Evolutionary conservation across 1,140 invertebrate genomes (phyloP), one percentile per base, ranked within the genome.

Genomic region (Caenorhabditis brenneri): DNA sequence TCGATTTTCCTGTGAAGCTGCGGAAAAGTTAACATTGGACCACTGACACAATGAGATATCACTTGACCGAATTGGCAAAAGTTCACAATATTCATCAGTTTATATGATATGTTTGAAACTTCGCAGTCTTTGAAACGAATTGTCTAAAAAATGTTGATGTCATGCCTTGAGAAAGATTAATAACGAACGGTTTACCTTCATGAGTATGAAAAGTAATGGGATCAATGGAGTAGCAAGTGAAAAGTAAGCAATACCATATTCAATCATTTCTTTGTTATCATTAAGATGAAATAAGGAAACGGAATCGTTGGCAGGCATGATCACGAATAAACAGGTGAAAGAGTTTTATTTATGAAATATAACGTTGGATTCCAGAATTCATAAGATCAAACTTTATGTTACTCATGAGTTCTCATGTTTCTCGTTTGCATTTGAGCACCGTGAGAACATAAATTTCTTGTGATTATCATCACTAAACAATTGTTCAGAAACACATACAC

Each of bases 171-270:
- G 3, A 42, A 33, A 27, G 33, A 16, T 10, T 36, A 16, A 33
- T 0, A 33, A 9, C 15, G 19, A 16, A 16, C 9, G 48, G 7
- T n/a, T n/a, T n/a, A 74, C 65, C n/a, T 42, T 39, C 33, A 74
- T 74, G 9, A 74, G 10, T 15, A 74, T 36, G 24, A 74, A 39
- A 24, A 42, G 42, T 19, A 74, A 2, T 1, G 65, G 65, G 3
- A 42, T 12, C 7, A 74, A 19, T 12, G 36, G 36, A 4, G n/a
- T 2, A 10, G 36, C 33, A 24, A 74, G 42, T 3, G 3, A n/a
- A 42, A 39, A 74, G n/a, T 74, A 46, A 15, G 36, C 65, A 15
- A 74, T 24, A 39, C 65, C 65, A n/a, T 74, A 74, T 46, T 74
- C 36, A n/a, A 74, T 12, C 33, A 74, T 74, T 74, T 33, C 65